Conservation (phyloP, 2,113 vertebrate species). For the Nesoenas mayeri region DNA sequence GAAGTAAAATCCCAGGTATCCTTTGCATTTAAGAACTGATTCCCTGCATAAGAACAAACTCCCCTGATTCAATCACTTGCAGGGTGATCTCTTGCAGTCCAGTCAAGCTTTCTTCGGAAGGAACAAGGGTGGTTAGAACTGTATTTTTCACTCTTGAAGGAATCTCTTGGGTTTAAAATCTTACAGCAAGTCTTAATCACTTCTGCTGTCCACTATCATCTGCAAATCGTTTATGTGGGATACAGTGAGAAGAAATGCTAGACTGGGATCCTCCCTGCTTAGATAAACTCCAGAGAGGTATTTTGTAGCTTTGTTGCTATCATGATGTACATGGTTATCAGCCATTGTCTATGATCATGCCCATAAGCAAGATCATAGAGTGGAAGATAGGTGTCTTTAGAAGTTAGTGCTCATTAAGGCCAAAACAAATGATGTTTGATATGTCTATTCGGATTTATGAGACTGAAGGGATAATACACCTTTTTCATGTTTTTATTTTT, state of each 20-base stretch:
- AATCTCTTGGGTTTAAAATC: background rate
- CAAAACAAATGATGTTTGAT: background rate
- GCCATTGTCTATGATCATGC: background rate
- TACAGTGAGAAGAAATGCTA: background rate
- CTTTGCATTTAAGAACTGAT: background rate
- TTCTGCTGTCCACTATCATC: background rate
- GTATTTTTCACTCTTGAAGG: background rate
- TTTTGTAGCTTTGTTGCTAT: background rate
- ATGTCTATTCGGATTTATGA: background rate
- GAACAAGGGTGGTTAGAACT: fast-evolving
- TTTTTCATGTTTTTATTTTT: background rate
- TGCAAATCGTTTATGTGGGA: background rate
- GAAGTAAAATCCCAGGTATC: background rate
- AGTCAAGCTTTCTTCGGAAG: background rate
- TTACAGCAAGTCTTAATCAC: background rate
- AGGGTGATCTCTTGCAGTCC: background rate
- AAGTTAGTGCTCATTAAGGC: background rate
- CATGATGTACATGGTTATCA: no score
- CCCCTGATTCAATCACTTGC: background rate
- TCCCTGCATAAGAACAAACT: background rate
- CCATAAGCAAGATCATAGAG: background rate
- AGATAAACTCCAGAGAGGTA: background rate
- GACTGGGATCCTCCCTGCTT: background rate
- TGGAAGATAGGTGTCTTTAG: background rate
- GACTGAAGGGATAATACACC: background rate